Evolutionary conservation across 2,888 invertebrate genomes (phyloP).

Genomic region (Azorinus chamasolen): DNA sequence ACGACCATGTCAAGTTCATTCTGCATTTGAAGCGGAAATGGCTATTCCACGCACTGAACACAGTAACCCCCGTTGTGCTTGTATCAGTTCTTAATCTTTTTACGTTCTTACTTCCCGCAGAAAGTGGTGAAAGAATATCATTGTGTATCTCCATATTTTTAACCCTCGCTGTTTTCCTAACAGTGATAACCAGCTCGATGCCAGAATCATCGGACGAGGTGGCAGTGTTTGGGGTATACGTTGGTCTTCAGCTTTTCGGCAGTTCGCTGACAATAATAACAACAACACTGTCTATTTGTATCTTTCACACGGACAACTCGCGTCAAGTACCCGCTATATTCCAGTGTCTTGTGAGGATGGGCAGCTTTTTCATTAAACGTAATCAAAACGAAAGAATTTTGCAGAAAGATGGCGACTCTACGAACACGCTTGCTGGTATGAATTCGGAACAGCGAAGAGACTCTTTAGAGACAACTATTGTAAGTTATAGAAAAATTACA

Average conservation of each 20-base stretch:
- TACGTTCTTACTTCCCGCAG: conserved; percentile 49
- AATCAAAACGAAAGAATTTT: conserved; percentile 3
- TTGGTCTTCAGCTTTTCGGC: conserved; percentile 62
- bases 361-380: conserved; percentile 7
- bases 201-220: conserved; percentile 68
- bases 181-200: conserved; percentile 61
- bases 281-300: conserved; percentile 58
- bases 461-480: no score
- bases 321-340: conserved; percentile 34
- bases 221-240: conserved; percentile 62
- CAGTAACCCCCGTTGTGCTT: conserved; percentile 44
- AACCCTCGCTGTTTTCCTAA: conserved; percentile 67
- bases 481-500: conserved; percentile 1
- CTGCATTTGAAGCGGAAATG: conserved; percentile 36
- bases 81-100: conserved; percentile 45
- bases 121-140: conserved; percentile 54
- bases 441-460: not conserved
- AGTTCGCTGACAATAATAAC: conserved; percentile 62
- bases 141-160: conserved; percentile 61
- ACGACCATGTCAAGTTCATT: conserved; percentile 22
- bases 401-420: not conserved
- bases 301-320: conserved; percentile 49
- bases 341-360: conserved; percentile 18
- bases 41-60: conserved; percentile 45
- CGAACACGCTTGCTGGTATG: not conserved